Conservation (phyloP, 2,888 invertebrate species). For the Clepsis dumicolana region DNA sequence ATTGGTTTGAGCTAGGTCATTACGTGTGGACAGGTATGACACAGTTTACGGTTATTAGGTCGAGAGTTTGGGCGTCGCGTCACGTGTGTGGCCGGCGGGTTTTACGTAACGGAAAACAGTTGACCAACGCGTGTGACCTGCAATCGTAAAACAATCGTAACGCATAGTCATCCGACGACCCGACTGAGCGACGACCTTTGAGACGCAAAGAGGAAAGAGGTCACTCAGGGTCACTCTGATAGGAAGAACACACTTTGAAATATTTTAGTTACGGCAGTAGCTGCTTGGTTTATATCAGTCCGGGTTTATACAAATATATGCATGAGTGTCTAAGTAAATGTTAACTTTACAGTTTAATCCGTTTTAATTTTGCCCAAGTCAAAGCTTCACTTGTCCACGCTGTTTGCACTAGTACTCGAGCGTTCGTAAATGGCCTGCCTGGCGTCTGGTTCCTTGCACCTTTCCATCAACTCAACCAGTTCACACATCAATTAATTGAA, state of each 20-base stretch:
- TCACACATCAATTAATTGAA: slow-evolving; percentile 29
- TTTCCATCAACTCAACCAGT: slow-evolving; percentile 13
- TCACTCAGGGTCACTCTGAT: neutral
- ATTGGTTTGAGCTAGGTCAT: slow-evolving; percentile 31
- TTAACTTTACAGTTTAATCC: neutral
- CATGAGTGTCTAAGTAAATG: neutral
- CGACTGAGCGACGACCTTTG: neutral
- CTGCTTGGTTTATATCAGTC: neutral
- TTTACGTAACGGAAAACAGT: slow-evolving; percentile 37
- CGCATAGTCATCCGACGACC: slow-evolving; percentile 9
- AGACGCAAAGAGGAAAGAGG: neutral
- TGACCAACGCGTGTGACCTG: slow-evolving; percentile 37
- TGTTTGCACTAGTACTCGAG: slow-evolving; percentile 4
- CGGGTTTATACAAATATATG: neutral
- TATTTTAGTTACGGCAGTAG: no score
- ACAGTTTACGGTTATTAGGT: slow-evolving; percentile 52
- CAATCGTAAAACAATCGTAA: slow-evolving; percentile 30
- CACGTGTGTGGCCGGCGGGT: slow-evolving; percentile 37
- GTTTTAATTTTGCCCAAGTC: slow-evolving; percentile 11
- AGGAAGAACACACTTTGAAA: neutral
- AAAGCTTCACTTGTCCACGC: neutral
- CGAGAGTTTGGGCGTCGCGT: slow-evolving; percentile 44
- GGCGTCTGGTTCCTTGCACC: slow-evolving; percentile 15
- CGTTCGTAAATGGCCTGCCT: slow-evolving; percentile 7
- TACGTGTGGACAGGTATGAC: slow-evolving; percentile 44